Conservation (phyloP, 1,140 invertebrate genomes). For the Nymphalis io region DNA sequence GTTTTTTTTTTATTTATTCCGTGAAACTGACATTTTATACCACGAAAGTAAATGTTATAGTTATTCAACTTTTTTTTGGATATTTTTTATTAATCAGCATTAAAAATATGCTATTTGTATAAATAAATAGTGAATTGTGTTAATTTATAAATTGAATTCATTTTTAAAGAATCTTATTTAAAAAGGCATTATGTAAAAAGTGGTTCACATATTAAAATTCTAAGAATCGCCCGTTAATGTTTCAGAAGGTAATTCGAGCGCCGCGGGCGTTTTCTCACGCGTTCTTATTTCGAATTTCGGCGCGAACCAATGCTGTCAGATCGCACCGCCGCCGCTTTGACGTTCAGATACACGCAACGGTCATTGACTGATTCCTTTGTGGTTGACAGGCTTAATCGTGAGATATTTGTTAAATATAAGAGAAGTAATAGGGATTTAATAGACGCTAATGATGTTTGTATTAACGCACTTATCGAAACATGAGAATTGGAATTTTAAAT, state of each 20-base stretch:
- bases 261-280: constrained; percentile 59
- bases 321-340: constrained; percentile 33
- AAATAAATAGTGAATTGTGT: too few species aligned
- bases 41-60: too few species aligned
- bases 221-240: constrained; percentile 34
- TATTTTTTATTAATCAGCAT: too few species aligned
- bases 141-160: too few species aligned
- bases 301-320: constrained; percentile 49
- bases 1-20: too few species aligned
- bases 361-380: constrained; percentile 30
- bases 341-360: constrained; percentile 38
- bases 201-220: constrained; percentile 11
- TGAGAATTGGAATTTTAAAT: background rate
- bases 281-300: constrained; percentile 55
- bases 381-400: constrained; percentile 18
- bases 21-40: too few species aligned
- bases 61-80: too few species aligned
- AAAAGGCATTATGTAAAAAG: background rate
- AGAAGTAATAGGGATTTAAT: background rate
- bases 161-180: background rate
- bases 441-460: background rate
- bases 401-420: constrained; percentile 7
- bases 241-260: constrained; percentile 29
- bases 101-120: too few species aligned
- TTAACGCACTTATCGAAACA: background rate